Evolutionary conservation across 2,113 vertebrate species (phyloP).

Genomic region (Eclectus roratus): DNA sequence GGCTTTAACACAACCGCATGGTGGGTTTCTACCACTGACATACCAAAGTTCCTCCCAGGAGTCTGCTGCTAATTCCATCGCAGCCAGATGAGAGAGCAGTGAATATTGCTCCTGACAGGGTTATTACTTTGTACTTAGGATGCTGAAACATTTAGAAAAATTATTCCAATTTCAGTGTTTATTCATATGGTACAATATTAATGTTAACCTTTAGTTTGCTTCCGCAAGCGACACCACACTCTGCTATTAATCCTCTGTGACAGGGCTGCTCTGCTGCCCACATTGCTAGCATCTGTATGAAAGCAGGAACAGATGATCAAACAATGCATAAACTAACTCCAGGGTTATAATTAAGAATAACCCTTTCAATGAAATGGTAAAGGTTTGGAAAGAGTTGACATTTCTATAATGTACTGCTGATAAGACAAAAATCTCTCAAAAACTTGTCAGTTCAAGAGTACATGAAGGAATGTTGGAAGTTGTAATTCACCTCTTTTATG

Average conservation of each 20-base stretch:
- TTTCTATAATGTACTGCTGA: not conserved
- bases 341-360: not conserved
- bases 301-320: not conserved
- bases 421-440: constrained; percentile 8
- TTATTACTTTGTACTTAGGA: constrained; percentile 40
- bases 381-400: not conserved
- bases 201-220: not conserved
- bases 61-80: not conserved
- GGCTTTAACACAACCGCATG: not conserved
- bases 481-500: not conserved
- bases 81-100: not conserved
- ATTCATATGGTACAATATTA: not conserved
- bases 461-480: not conserved
- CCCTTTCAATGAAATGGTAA: not conserved
- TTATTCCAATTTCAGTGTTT: not conserved
- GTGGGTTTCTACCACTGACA: not conserved
- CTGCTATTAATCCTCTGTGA: not conserved
- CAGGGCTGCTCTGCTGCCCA: not conserved
- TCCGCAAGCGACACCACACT: not conserved
- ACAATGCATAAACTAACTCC: not conserved
- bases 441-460: not conserved
- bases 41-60: not conserved
- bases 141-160: constrained; percentile 31
- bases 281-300: not conserved
- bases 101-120: constrained; percentile 29